phyloP scores from a whole-genome alignment of 2,797 vertebrate genomes.

The Smutsia temminckii region DNA sequence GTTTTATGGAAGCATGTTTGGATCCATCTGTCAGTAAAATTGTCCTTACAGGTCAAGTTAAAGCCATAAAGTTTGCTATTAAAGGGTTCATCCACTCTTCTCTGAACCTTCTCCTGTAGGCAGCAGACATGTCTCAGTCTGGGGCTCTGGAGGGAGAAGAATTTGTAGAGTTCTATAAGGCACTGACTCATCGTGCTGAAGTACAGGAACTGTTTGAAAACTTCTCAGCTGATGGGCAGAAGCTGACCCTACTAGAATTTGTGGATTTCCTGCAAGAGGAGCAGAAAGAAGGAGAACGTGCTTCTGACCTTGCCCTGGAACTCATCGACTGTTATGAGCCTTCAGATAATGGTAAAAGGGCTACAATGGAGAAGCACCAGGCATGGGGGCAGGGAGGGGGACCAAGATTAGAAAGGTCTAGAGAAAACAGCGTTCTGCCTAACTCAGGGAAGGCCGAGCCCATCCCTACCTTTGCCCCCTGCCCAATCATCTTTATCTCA shows the following conservation, averaged over 20 bases:
- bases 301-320: conserved; percentile 88
- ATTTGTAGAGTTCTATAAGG: conserved; percentile 96
- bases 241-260: conserved; percentile 91
- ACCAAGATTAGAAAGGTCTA: neutral
- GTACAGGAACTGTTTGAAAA: conserved; percentile 93
- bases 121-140: conserved; percentile 90
- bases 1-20: neutral
- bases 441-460: neutral
- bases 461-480: neutral
- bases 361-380: neutral
- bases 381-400: accelerated
- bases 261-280: conserved; percentile 91
- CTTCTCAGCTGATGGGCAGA: conserved; percentile 92
- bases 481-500: neutral
- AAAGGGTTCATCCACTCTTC: neutral
- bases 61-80: neutral
- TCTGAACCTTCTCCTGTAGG: conserved; percentile 82
- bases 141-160: conserved; percentile 92
- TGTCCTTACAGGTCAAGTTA: neutral
- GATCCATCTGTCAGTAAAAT: neutral
- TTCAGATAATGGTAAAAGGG: conserved; percentile 90
- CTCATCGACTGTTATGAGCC: conserved; percentile 93
- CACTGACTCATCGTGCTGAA: conserved; percentile 93
- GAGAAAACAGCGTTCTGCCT: neutral
- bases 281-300: conserved; percentile 88